phyloP scores from a whole-genome alignment of 1,140 invertebrate species.

The Drosophila sp. region DNA sequence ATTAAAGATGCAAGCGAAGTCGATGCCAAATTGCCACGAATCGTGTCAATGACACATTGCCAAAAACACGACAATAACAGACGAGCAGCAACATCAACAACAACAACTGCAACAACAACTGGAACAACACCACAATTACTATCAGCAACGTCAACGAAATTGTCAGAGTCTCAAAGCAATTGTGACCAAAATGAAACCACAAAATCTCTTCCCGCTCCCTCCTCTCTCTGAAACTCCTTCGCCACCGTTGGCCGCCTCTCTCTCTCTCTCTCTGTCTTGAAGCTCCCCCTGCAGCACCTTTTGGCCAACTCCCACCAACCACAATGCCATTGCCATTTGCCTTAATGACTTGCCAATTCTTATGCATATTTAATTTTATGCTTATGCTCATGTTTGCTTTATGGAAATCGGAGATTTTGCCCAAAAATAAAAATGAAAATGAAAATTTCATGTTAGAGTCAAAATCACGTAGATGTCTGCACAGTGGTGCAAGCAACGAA shows the following conservation, averaged over 20 bases:
- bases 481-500: slow-evolving; percentile 20
- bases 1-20: slow-evolving; percentile 66
- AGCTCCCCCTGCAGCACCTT: neutral
- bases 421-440: slow-evolving; percentile 46
- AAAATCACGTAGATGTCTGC: slow-evolving; percentile 1
- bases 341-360: slow-evolving; percentile 70
- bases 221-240: neutral
- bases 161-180: slow-evolving; percentile 37
- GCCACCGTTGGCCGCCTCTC: neutral
- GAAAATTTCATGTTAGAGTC: slow-evolving; percentile 48
- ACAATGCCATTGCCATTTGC: slow-evolving; percentile 58
- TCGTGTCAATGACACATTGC: slow-evolving; percentile 71
- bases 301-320: neutral
- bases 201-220: slow-evolving; percentile 7
- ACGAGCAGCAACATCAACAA: slow-evolving; percentile 38
- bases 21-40: slow-evolving; percentile 34
- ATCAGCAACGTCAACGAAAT: slow-evolving; percentile 8
- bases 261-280: neutral
- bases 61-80: slow-evolving; percentile 32
- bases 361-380: slow-evolving; percentile 79
- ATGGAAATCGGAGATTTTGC: slow-evolving; percentile 75
- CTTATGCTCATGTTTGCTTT: slow-evolving; percentile 79
- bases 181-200: slow-evolving; percentile 41
- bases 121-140: slow-evolving; percentile 16
- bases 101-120: slow-evolving; percentile 12